phyloP scores from a whole-genome alignment of 2,888 invertebrate species.

The Mylabris sibirica region DNA sequence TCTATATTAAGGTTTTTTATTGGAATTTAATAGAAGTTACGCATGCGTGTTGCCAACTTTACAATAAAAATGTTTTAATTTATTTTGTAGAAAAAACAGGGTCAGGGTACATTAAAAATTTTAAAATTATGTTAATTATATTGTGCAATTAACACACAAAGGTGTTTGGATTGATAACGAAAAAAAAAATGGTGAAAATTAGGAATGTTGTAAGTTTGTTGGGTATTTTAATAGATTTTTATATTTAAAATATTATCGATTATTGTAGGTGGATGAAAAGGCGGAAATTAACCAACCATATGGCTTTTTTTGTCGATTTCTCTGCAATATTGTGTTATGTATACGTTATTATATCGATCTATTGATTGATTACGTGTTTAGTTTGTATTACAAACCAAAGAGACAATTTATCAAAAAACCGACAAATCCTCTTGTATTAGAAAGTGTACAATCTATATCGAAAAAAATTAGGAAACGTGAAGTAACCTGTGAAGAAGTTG shows the following conservation, averaged over 20 bases:
- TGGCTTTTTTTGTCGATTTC: neutral
- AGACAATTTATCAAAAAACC: slow-evolving; percentile 56
- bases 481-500: slow-evolving; percentile 73
- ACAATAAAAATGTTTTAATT: too few species aligned
- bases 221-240: neutral
- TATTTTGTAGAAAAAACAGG: too few species aligned
- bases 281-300: neutral
- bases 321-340: slow-evolving; percentile 30
- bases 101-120: too few species aligned
- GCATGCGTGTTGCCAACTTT: too few species aligned
- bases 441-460: slow-evolving; percentile 75
- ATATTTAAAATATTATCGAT: neutral
- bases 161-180: too few species aligned
- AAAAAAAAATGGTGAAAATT: too few species aligned
- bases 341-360: slow-evolving; percentile 64
- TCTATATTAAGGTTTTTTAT: too few species aligned
- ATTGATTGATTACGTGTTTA: slow-evolving; percentile 60
- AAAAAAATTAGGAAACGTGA: slow-evolving; percentile 71
- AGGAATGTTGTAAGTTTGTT: too few species aligned
- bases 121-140: too few species aligned
- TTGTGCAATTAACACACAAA: too few species aligned
- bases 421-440: slow-evolving; percentile 61
- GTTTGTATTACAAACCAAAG: slow-evolving; percentile 58
- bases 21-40: too few species aligned
- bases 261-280: neutral